These are phyloP conservation scores for Andrena praecox DNA, from an alignment of 2,888 invertebrate species.

Conservation along the genomic window DNA sequence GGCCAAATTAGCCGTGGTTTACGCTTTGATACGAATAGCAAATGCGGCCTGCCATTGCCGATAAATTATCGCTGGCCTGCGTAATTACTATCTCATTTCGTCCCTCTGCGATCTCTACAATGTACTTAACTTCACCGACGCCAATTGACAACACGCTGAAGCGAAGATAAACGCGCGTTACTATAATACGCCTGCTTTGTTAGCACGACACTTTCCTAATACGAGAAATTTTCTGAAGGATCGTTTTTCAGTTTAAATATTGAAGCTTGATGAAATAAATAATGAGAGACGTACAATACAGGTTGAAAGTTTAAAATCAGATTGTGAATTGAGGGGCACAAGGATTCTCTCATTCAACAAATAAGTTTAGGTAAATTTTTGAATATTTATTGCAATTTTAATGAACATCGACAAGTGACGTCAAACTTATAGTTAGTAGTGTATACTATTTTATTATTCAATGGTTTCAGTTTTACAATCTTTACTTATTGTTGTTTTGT, in stretches of 20 bases:
- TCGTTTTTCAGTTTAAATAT: neutral
- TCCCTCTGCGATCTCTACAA: slow-evolving; percentile 23
- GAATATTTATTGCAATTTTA: too few species aligned
- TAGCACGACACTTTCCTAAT: neutral
- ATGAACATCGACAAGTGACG: too few species aligned
- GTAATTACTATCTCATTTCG: slow-evolving; percentile 39
- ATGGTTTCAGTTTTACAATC: too few species aligned
- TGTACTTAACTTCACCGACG: slow-evolving; percentile 14
- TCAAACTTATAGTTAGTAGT: too few species aligned
- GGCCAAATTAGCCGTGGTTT: slow-evolving; percentile 74
- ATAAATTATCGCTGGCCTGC: slow-evolving; percentile 70
- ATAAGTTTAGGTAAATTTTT: too few species aligned
- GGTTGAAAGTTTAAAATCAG: too few species aligned
- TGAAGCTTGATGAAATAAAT: too few species aligned
- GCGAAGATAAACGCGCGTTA: neutral
- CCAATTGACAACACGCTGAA: neutral
- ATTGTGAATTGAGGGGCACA: too few species aligned
- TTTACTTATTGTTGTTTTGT: too few species aligned
- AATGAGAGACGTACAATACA: too few species aligned
- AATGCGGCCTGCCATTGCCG: slow-evolving; percentile 57
- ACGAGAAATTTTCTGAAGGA: neutral
- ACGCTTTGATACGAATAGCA: slow-evolving; percentile 70
- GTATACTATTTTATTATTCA: too few species aligned
- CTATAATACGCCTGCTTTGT: neutral
- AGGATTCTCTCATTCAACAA: too few species aligned